Evolutionary conservation across 2,888 invertebrate genomes (phyloP).

Genomic region (Apamea epomidion): DNA sequence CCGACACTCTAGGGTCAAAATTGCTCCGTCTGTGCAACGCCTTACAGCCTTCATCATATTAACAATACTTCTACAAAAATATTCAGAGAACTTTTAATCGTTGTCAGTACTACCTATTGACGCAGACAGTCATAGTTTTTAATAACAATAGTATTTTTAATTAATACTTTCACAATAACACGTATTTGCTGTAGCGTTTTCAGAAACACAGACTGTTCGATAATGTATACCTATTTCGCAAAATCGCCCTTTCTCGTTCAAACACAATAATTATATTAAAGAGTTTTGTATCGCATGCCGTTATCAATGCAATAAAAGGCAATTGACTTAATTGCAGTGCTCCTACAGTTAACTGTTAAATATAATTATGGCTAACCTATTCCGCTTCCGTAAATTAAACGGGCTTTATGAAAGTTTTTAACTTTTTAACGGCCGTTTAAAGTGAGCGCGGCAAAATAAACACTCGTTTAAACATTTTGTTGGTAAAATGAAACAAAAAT

Average conservation of each 20-base stretch:
- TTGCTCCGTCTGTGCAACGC: not conserved
- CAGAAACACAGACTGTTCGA: not conserved
- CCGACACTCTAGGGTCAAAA: not conserved
- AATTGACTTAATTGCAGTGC: constrained; percentile 67
- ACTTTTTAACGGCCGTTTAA: constrained; percentile 48
- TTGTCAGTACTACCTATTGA: not conserved
- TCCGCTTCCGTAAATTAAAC: constrained; percentile 58
- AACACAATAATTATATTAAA: constrained; percentile 63
- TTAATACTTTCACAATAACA: constrained; percentile 1
- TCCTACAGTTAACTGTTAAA: constrained; percentile 61
- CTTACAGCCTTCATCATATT: not conserved
- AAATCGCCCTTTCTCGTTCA: constrained; percentile 50
- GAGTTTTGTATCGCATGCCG: constrained; percentile 64
- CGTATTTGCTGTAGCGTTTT: constrained; percentile 23
- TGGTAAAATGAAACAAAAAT: constrained; percentile 31
- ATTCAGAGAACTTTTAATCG: not conserved
- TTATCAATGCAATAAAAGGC: constrained; percentile 68
- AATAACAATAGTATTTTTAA: not conserved
- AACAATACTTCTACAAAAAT: not conserved
- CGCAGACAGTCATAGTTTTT: not conserved
- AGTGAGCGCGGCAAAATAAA: constrained; percentile 37
- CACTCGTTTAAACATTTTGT: constrained; percentile 30
- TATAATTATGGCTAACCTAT: constrained; percentile 60
- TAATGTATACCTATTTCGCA: constrained; percentile 21
- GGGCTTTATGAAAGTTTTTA: constrained; percentile 55